Conservation (phyloP, 2,888 invertebrate species). For the Omphaloscelis lunosa region DNA sequence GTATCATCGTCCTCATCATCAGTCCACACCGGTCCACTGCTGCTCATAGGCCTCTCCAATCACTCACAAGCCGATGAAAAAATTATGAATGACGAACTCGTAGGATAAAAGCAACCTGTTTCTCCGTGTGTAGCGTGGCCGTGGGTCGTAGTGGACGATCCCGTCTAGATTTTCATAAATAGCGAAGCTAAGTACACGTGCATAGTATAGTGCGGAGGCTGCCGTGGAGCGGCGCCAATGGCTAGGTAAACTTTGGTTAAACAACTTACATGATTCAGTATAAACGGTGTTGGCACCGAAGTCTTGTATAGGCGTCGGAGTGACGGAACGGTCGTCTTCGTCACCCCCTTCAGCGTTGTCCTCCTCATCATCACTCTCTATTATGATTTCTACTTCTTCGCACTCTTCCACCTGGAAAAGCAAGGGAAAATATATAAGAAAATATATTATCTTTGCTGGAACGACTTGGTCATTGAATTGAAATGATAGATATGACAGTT, state of each 20-base stretch:
- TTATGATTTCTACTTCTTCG: slow-evolving; percentile 77
- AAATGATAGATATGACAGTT: no score
- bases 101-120: neutral
- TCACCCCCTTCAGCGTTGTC: slow-evolving; percentile 74
- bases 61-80: neutral
- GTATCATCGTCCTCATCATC: neutral
- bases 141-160: neutral
- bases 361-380: slow-evolving; percentile 82
- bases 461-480: neutral
- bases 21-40: neutral
- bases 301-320: slow-evolving; percentile 87
- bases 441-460: neutral
- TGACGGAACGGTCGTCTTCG: slow-evolving; percentile 78
- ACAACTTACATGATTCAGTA: slow-evolving; percentile 79
- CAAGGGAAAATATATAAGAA: slow-evolving; percentile 1
- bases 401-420: slow-evolving; percentile 86
- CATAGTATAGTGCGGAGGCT: neutral
- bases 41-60: neutral
- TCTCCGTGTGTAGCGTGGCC: no score
- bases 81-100: neutral
- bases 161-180: neutral
- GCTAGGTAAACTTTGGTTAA: neutral
- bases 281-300: slow-evolving; percentile 85
- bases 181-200: neutral
- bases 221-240: neutral